Conservation (phyloP, 2,113 vertebrate genomes). For the Mustela nigripes region DNA sequence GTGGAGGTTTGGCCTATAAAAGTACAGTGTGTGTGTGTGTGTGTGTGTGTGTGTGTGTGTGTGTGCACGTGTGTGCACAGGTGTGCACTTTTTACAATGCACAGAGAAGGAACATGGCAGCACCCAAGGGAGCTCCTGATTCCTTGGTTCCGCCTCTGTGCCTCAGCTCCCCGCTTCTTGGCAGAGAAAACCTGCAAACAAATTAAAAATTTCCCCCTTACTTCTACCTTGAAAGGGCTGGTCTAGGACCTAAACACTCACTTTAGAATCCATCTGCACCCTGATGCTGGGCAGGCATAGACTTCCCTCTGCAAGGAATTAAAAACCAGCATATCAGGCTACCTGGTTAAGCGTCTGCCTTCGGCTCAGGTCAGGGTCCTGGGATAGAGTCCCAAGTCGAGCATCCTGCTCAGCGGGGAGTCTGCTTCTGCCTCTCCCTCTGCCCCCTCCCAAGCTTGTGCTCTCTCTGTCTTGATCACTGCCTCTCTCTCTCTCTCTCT, state of each 20-base stretch:
- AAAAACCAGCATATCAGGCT: neutral
- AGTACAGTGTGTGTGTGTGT: neutral
- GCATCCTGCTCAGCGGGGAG: neutral
- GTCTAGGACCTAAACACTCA: neutral
- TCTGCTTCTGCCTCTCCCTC: neutral
- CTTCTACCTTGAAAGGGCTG: neutral
- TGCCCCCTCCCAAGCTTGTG: neutral
- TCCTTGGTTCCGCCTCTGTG: fast-evolving
- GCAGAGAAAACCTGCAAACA: neutral
- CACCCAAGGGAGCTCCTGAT: fast-evolving
- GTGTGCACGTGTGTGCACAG: fast-evolving
- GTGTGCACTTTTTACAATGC: neutral
- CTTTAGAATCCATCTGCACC: neutral
- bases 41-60: too few relatives aligned
- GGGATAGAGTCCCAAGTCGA: fast-evolving
- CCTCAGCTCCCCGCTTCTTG: fast-evolving
- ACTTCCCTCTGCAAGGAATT: neutral
- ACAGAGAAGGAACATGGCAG: neutral
- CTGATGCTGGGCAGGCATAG: fast-evolving
- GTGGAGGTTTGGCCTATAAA: neutral
- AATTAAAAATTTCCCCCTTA: fast-evolving
- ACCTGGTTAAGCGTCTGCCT: too few relatives aligned
- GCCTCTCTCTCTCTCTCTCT: neutral
- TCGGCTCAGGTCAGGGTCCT: neutral
- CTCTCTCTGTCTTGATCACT: neutral